These are phyloP conservation scores for Cremastinae sp. DNA, from an alignment of 2,888 invertebrate species.

Conservation along the genomic window DNA sequence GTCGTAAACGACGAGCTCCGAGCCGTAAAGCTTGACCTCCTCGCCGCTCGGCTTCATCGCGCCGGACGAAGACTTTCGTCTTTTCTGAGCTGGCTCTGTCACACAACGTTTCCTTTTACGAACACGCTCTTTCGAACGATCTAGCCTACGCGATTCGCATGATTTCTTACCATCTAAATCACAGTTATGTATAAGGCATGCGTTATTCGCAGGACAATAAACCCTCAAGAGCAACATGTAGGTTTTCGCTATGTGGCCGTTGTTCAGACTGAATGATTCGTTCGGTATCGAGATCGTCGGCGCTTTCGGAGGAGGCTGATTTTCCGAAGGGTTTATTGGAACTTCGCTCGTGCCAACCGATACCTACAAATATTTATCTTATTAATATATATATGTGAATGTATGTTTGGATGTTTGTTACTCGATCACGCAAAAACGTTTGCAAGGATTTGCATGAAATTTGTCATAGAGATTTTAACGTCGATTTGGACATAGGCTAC, in stretches of 20 bases:
- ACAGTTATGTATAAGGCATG: conserved; percentile 80
- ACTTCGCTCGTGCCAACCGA: conserved; percentile 88
- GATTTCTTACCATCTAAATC: conserved; percentile 76
- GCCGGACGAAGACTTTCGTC: conserved; percentile 84
- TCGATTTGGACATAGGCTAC: too few relatives aligned
- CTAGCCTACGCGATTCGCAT: neutral
- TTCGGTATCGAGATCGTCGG: conserved; percentile 93
- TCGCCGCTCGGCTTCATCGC: conserved; percentile 79
- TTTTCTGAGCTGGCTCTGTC: conserved; percentile 86
- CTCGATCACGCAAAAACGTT: too few relatives aligned
- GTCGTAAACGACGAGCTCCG: conserved; percentile 94
- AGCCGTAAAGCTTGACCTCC: conserved; percentile 85
- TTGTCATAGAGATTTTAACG: too few relatives aligned
- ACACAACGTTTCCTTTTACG: conserved; percentile 47
- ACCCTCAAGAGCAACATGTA: conserved; percentile 91
- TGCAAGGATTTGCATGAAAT: too few relatives aligned
- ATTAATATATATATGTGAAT: too few relatives aligned
- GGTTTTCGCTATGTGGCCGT: conserved; percentile 90
- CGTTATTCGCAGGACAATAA: conserved; percentile 80
- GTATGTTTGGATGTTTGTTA: too few relatives aligned
- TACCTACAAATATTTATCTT: conserved; percentile 81
- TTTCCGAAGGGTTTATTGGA: conserved; percentile 87
- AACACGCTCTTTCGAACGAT: neutral
- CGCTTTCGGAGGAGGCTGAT: conserved; percentile 85
- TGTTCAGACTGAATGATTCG: conserved; percentile 90